Base-by-base conservation (phyloP, 2,888 invertebrate genomes). In the Cremastinae sp. region DNA sequence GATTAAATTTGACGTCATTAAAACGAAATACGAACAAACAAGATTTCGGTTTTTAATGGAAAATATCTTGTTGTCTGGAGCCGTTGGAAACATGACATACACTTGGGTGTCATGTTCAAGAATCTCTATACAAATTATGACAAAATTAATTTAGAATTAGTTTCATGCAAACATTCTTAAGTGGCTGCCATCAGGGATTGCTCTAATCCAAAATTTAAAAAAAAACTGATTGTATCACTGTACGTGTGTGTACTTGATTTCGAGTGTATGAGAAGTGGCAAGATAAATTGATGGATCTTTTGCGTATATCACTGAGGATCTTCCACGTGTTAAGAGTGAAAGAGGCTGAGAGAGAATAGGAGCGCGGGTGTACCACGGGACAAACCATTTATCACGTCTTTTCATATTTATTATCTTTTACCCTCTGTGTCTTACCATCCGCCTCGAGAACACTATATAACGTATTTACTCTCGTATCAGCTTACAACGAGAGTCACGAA, bases 331-430 rank as follows among this genome's bases (percentile, higher is more conserved):
- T 10, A 10, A 56, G n/a, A 9, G n/a, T 43, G 65, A 16, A 37
- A 1, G 37, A 20, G 58, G 37, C 4, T 12, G 51, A 37, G 51
- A 45, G 37, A 56, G 39, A 49, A 47, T 45, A 22, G 2, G 59
- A 37, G 28, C 22, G 39, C 35, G 39, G 16, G 47, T 65, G 55
- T 49, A 65, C 61, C 59, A 58, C 65, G 66, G 64, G 62, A 77
- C 41, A 47, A 78, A 79, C 77, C 79, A 82, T 84, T 84, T 81
- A 82, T 84, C 84, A 83, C 79, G 64, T 49, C 61, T 71, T 68
- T 81, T 80, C 79, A 81, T 81, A 84, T 81, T 84, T 83, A 82
- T 83, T 80, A 81, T 80, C 76, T 55, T 62, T 35, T 22, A 35
- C 64, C 45, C 64, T 69, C 62, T 72, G 66, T 71, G 47, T 59